These are phyloP conservation scores for Petrophora chlorosata DNA, from an alignment of 2,888 invertebrate genomes.

Conservation along the genomic window DNA sequence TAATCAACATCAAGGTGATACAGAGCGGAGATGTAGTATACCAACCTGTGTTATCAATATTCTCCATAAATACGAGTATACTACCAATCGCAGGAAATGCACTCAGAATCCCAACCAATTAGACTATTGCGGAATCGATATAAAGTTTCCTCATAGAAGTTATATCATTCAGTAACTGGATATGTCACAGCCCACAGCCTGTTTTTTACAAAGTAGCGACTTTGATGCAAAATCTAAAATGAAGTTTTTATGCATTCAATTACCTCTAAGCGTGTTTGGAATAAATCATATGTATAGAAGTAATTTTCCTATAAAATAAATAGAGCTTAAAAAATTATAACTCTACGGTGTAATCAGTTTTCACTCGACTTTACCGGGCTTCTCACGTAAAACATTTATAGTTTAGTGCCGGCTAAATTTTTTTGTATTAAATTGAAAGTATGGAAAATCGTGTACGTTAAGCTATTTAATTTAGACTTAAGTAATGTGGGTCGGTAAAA, in stretches of 20 bases:
- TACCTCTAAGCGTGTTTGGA: not conserved
- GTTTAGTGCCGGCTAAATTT: no score
- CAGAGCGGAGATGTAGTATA: not conserved
- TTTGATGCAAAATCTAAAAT: conserved; percentile 1
- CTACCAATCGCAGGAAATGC: not conserved
- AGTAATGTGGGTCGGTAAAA: no score
- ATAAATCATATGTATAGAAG: not conserved
- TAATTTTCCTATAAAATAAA: not conserved
- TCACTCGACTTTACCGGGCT: no score
- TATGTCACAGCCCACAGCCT: not conserved
- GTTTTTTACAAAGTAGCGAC: conserved; percentile 2
- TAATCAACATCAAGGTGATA: conserved; percentile 11
- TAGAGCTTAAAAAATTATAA: not conserved
- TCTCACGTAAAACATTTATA: no score
- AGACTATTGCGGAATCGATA: not conserved
- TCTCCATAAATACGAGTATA: conserved; percentile 1
- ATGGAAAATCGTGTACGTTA: no score
- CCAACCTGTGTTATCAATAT: not conserved
- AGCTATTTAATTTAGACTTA: no score
- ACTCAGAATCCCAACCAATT: conserved; percentile 2
- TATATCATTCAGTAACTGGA: not conserved
- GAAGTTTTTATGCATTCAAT: not conserved
- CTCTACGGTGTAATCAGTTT: not conserved
- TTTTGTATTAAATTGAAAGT: no score
- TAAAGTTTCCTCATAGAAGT: not conserved